phyloP scores from a whole-genome alignment of 1,140 invertebrate genomes.

The Protaetia brevitarsis region DNA sequence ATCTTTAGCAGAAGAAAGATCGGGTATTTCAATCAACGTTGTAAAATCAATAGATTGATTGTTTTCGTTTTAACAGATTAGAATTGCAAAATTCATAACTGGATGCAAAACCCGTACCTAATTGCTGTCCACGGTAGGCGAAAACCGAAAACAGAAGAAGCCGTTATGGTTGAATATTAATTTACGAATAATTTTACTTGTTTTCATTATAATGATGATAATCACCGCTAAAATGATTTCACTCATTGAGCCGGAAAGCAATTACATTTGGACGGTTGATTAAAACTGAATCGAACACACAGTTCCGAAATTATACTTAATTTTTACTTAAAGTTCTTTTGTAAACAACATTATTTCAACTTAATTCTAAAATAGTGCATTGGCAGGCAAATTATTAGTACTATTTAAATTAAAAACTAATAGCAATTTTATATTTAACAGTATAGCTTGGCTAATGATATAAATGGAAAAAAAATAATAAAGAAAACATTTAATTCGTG shows the following conservation, averaged over 20 bases:
- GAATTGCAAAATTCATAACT: background rate
- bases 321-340: too few species aligned
- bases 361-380: too few species aligned
- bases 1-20: background rate
- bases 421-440: too few species aligned
- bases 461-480: too few species aligned
- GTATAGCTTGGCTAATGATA: too few species aligned
- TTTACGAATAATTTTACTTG: constrained; percentile 5
- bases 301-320: too few species aligned
- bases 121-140: background rate
- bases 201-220: background rate
- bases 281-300: too few species aligned
- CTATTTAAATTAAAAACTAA: too few species aligned
- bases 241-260: background rate
- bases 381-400: too few species aligned
- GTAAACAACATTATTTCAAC: too few species aligned
- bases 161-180: background rate
- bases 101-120: background rate
- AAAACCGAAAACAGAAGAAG: background rate
- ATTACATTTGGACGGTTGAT: background rate
- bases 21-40: background rate
- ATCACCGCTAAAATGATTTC: background rate
- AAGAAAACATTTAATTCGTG: too few species aligned
- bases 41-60: background rate
- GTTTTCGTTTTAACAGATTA: background rate